A percentile compares a stretch with the other conserved stretches of the same genome.
These are phyloP conservation scores for Zoroaster sp. DNA, from an alignment of 53 echinoderm and acorn worm genomes.

Conservation along the genomic window DNA sequence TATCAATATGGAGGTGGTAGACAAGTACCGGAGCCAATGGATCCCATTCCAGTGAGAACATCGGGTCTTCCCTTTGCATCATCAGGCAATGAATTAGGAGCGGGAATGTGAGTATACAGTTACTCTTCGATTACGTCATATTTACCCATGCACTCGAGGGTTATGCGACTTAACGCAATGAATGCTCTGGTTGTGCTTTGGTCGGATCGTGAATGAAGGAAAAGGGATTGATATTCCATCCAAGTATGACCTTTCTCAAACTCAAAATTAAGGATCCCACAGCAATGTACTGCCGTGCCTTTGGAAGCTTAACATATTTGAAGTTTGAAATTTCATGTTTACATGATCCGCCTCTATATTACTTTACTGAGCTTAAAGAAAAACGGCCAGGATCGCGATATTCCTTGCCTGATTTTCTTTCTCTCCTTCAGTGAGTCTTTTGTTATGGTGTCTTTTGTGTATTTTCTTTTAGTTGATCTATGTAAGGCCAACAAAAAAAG, in stretches of 20 bases:
- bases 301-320: no score
- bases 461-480: neutral
- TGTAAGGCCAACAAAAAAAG: no score
- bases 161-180: neutral
- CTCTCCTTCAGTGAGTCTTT: neutral
- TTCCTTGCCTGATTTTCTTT: neutral
- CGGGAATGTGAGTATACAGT: constrained; percentile 56
- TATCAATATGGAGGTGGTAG: neutral
- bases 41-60: constrained; percentile 32
- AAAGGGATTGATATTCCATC: neutral
- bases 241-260: no score
- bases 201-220: neutral
- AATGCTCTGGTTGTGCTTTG: neutral
- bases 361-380: no score
- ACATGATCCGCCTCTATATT: no score
- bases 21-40: neutral
- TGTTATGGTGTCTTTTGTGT: constrained; percentile 2
- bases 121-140: neutral
- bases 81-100: constrained; percentile 32
- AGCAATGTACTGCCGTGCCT: no score
- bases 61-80: constrained; percentile 22
- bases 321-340: no score
- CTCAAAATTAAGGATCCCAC: no score
- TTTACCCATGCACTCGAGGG: neutral
- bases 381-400: neutral